phyloP scores from a whole-genome alignment of 2,888 invertebrate species.

The Toxonevra muliebris region DNA sequence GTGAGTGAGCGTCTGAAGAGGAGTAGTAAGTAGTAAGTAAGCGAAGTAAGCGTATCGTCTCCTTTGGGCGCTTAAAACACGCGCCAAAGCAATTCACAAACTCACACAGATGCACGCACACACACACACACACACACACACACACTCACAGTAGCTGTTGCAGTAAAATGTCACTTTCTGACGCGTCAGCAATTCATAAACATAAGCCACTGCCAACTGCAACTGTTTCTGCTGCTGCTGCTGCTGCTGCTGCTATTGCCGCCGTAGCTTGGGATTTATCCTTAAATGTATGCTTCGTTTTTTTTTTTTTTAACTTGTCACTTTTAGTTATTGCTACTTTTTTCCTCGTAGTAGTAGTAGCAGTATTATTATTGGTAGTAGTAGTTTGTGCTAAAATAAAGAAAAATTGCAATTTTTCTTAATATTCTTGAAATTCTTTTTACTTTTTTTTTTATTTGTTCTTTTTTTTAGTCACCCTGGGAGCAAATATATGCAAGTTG shows the following conservation, averaged over 20 bases:
- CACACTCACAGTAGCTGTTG: constrained; percentile 3
- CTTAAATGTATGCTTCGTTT: not conserved
- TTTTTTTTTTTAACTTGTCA: not conserved
- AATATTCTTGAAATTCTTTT: constrained; percentile 43
- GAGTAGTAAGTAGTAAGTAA: no score
- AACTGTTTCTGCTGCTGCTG: constrained; percentile 3
- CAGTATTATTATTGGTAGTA: not conserved
- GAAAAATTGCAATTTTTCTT: constrained; percentile 48
- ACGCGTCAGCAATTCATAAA: constrained; percentile 57
- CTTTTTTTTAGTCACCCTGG: not conserved
- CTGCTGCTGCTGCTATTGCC: constrained; percentile 9
- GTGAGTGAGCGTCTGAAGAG: no score
- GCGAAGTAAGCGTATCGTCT: no score
- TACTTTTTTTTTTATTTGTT: not conserved
- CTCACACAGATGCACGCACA: not conserved
- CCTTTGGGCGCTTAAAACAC: constrained; percentile 24
- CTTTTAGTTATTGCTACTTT: not conserved
- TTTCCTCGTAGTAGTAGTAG: not conserved
- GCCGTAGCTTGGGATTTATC: no score
- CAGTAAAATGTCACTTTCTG: constrained; percentile 39
- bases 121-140: not conserved
- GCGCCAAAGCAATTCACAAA: constrained; percentile 40
- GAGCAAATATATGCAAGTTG: constrained; percentile 39
- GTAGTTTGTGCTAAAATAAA: constrained; percentile 33
- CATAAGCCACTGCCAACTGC: constrained; percentile 42